Conservation (phyloP, 2,888 invertebrate species). For the Pachymerium ferrugineum region DNA sequence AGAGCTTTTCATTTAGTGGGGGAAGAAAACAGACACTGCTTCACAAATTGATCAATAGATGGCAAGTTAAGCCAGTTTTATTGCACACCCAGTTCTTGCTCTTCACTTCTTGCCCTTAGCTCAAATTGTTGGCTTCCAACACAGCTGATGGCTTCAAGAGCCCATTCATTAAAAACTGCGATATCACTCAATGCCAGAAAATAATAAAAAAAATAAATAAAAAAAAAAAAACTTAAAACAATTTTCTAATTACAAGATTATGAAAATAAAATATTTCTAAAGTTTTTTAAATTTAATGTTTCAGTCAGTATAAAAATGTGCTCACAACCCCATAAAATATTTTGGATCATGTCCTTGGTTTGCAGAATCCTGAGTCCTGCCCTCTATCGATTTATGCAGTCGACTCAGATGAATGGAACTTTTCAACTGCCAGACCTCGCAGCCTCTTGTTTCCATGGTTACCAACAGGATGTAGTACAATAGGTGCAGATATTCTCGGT, state of each 20-base stretch:
- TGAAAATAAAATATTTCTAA: not conserved
- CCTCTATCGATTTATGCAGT: constrained; percentile 18
- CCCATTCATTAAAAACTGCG: not conserved
- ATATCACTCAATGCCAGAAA: not conserved
- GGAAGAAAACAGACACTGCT: not conserved
- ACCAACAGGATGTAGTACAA: constrained; percentile 18
- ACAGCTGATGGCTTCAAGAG: not conserved
- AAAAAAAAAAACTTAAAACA: too few relatives aligned
- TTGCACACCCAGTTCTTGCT: not conserved
- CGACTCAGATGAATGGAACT: constrained; percentile 21
- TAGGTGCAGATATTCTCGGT: constrained; percentile 21
- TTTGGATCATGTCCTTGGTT: not conserved
- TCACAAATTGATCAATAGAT: constrained; percentile 18
- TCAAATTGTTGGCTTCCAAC: not conserved
- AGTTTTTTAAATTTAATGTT: not conserved
- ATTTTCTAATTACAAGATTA: not conserved
- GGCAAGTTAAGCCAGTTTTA: constrained; percentile 21
- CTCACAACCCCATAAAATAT: constrained; percentile 1
- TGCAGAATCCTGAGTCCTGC: constrained; percentile 3
- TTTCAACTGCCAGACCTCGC: constrained; percentile 15
- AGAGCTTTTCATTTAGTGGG: constrained; percentile 13
- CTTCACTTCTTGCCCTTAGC: not conserved
- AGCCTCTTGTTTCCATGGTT: constrained; percentile 11
- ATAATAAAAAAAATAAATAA: not conserved
- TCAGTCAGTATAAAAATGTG: not conserved